phyloP scores from a whole-genome alignment of 2,113 vertebrate genomes.

The Carettochelys insculpta region DNA sequence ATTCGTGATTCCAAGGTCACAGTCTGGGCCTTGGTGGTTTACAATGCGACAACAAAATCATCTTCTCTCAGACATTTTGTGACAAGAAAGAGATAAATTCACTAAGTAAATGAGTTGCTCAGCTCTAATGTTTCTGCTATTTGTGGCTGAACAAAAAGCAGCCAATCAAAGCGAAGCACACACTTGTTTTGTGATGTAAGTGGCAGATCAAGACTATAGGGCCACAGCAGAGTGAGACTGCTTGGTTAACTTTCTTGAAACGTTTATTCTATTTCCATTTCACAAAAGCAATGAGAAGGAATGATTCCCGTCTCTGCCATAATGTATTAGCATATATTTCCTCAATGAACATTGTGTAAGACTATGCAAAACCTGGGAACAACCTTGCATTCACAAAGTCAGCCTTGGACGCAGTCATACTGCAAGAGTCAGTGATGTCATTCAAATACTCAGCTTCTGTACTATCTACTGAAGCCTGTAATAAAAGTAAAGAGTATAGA shows the following conservation, averaged over 20 bases:
- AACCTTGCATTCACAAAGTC: neutral
- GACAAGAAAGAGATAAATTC: neutral
- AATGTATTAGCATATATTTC: neutral
- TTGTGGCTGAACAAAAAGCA: neutral
- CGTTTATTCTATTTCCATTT: neutral
- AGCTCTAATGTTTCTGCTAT: neutral
- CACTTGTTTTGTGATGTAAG: neutral
- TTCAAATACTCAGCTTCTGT: neutral
- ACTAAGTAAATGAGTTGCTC: neutral
- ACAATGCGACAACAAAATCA: neutral
- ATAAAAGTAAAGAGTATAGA: neutral
- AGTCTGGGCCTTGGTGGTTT: neutral
- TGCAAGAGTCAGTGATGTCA: neutral
- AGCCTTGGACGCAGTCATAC: neutral
- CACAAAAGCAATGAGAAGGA: neutral
- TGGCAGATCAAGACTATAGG: neutral
- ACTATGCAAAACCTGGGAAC: neutral
- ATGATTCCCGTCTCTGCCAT: neutral
- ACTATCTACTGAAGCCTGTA: neutral
- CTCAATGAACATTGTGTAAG: neutral
- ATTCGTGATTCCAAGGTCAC: neutral
- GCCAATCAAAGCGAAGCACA: neutral
- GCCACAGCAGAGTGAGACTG: neutral
- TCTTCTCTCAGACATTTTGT: neutral
- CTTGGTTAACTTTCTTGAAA: neutral